phyloP scores from a whole-genome alignment of 2,113 vertebrate species.

The Riparia riparia region DNA sequence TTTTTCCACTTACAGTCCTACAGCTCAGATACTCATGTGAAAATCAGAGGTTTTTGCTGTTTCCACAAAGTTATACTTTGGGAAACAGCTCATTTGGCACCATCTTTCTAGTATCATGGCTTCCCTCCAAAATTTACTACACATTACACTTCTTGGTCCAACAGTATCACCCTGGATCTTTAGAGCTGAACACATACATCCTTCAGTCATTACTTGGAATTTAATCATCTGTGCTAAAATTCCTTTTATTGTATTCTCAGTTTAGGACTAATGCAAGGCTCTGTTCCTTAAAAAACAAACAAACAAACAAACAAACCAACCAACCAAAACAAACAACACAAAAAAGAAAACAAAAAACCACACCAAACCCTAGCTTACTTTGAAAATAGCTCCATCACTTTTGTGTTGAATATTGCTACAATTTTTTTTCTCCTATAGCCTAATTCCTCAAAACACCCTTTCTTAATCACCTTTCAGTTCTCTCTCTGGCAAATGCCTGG shows the following conservation, averaged over 20 bases:
- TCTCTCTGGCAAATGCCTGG: neutral
- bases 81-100: neutral
- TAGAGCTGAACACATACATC: neutral
- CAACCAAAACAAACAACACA: too few relatives aligned
- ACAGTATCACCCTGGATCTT: neutral
- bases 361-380: neutral
- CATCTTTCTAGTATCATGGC: neutral
- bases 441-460: neutral
- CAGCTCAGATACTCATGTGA: neutral
- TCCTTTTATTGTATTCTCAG: neutral
- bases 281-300: neutral
- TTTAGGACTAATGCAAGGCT: neutral
- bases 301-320: too few relatives aligned
- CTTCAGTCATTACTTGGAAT: neutral
- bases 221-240: neutral
- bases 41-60: neutral
- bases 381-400: neutral
- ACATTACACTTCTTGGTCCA: neutral
- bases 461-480: neutral
- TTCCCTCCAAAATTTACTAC: neutral
- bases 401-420: neutral
- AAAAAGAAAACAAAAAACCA: too few relatives aligned
- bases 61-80: neutral
- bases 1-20: neutral
- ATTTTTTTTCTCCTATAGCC: neutral